Percentiles rank a stretch among this genome's conserved stretches.
These are phyloP conservation scores for Eublepharis macularius DNA, from an alignment of 2,113 vertebrate species.

Conservation along the genomic window DNA sequence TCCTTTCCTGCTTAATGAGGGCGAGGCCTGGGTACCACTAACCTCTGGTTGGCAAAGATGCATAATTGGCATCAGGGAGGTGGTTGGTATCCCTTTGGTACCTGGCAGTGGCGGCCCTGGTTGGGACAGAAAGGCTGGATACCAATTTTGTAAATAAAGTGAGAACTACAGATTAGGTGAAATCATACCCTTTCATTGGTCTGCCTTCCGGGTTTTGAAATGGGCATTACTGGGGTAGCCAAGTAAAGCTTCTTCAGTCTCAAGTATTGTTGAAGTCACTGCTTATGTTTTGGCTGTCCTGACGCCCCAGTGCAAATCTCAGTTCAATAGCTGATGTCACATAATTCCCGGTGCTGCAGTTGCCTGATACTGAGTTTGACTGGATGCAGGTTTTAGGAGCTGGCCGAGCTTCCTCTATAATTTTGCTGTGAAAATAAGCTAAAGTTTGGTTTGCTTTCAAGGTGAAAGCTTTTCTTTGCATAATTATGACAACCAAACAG, in stretches of 20 bases:
- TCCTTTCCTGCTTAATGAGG: background rate
- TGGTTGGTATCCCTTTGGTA: background rate
- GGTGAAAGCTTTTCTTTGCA: background rate
- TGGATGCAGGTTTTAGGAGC: background rate
- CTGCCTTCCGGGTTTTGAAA: background rate
- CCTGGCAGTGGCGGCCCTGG: background rate
- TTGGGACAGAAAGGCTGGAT: too few species aligned
- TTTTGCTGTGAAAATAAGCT: too few species aligned
- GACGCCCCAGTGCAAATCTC: background rate
- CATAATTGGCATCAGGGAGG: background rate
- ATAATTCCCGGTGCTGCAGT: background rate
- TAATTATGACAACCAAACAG: too few species aligned
- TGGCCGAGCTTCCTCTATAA: background rate
- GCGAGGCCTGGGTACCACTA: background rate
- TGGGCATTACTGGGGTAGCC: too few species aligned
- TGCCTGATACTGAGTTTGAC: background rate
- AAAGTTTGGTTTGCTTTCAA: background rate
- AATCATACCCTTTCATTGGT: background rate
- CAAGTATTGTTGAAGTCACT: background rate
- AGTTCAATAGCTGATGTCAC: too few species aligned
- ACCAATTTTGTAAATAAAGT: too few species aligned
- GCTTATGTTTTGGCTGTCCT: background rate
- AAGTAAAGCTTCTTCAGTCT: background rate
- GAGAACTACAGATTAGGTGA: background rate
- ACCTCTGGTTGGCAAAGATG: background rate